Percentiles rank a stretch among this genome's conserved stretches.
phyloP scores from a whole-genome alignment of 2,113 vertebrate species.

The Tupaia tana region DNA sequence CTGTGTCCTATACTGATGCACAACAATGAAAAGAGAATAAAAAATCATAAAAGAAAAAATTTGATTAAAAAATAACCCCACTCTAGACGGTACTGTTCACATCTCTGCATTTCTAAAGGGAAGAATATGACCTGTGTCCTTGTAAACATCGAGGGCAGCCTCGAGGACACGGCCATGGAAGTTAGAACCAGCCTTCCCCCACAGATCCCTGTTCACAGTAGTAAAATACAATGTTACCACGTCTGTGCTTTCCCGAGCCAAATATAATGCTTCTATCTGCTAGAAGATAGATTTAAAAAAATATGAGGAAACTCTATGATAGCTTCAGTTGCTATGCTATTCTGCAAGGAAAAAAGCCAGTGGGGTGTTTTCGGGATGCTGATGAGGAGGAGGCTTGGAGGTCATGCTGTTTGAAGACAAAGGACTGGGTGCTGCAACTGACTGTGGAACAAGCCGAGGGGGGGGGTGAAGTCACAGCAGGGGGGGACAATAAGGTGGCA shows the following conservation, averaged over 20 bases:
- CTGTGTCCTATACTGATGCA: too few species aligned
- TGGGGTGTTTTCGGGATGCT: neutral
- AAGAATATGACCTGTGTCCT: neutral
- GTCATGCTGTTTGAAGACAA: neutral
- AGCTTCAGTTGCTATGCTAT: constrained; percentile 25
- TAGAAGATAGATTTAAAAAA: neutral
- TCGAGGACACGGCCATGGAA: neutral
- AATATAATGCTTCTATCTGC: neutral
- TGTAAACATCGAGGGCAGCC: neutral
- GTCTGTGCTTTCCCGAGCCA: neutral
- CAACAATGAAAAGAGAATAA: too few species aligned
- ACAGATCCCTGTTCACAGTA: neutral
- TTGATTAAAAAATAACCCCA: too few species aligned
- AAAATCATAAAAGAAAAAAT: too few species aligned
- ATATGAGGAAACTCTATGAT: neutral
- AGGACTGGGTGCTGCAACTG: neutral
- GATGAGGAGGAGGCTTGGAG: neutral
- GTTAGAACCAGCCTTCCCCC: neutral
- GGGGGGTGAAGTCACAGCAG: neutral
- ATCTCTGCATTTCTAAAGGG: neutral
- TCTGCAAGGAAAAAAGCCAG: neutral
- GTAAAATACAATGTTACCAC: neutral
- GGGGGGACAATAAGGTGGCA: too few species aligned
- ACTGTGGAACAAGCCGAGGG: neutral
- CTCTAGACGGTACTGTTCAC: neutral